phyloP scores from a whole-genome alignment of 2,888 invertebrate species.

The Graphium colonna region DNA sequence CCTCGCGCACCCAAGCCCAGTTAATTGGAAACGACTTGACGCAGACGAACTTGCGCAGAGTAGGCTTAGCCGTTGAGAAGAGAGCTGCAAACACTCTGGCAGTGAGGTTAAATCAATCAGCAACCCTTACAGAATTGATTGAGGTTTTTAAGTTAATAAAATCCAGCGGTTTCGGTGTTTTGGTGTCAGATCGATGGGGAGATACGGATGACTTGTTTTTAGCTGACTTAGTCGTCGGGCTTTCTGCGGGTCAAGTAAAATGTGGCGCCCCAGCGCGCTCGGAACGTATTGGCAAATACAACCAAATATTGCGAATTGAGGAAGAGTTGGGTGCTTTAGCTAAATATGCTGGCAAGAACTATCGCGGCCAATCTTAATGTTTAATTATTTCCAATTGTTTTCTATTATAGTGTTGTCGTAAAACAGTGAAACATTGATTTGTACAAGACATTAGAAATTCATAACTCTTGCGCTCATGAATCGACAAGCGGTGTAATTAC shows the following conservation, averaged over 20 bases:
- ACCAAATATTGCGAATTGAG: constrained; percentile 97
- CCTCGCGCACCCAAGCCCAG: constrained; percentile 85
- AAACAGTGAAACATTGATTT: background rate
- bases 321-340: constrained; percentile 95
- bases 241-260: constrained; percentile 98
- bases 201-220: constrained; percentile 99
- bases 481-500: constrained; percentile 52
- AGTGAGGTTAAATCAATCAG: constrained; percentile 98
- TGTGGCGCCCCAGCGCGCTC: constrained; percentile 98
- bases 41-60: constrained; percentile 93
- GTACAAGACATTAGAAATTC: constrained; percentile 5
- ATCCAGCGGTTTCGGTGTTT: constrained; percentile 94
- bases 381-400: background rate
- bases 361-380: constrained; percentile 84
- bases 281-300: constrained; percentile 98
- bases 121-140: constrained; percentile 97
- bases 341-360: constrained; percentile 96
- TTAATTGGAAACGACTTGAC: constrained; percentile 96
- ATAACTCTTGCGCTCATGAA: constrained; percentile 23
- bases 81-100: constrained; percentile 96
- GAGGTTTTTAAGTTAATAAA: constrained; percentile 95
- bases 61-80: constrained; percentile 94
- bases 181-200: constrained; percentile 84
- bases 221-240: constrained; percentile 97
- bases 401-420: background rate